Percentiles rank a stretch among this genome's conserved stretches.
phyloP scores from a whole-genome alignment of 2,888 invertebrate genomes.

The Cryptocheilus praepositus region DNA sequence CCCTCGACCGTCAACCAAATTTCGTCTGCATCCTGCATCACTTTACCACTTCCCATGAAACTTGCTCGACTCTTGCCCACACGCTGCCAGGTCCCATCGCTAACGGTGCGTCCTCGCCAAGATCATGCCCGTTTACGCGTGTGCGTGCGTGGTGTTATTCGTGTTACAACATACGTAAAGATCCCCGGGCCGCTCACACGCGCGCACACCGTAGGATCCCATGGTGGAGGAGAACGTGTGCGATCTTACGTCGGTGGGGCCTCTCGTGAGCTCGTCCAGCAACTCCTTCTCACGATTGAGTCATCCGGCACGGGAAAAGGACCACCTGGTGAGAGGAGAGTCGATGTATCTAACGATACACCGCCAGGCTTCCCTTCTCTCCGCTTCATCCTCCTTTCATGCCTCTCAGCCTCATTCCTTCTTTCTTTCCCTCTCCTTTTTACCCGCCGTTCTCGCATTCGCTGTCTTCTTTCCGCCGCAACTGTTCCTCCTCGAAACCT shows the following conservation, averaged over 20 bases:
- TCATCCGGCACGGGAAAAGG: constrained; percentile 69
- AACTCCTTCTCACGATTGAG: constrained; percentile 72
- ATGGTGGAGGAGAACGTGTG: neutral
- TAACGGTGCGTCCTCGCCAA: no score
- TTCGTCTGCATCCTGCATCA: no score
- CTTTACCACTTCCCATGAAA: no score
- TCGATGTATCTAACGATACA: constrained; percentile 67
- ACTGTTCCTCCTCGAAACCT: neutral
- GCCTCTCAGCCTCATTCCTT: constrained; percentile 3
- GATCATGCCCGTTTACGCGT: no score
- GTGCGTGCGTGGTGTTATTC: no score
- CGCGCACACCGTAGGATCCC: no score
- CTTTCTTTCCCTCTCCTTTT: constrained; percentile 20
- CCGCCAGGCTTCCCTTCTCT: constrained; percentile 51
- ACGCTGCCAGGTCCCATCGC: no score
- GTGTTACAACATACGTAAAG: no score
- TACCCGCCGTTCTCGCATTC: constrained; percentile 20
- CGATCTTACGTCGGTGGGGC: constrained; percentile 20
- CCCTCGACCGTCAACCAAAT: no score
- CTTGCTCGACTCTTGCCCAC: neutral
- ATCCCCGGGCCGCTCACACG: no score
- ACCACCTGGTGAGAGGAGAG: constrained; percentile 70
- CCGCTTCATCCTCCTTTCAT: constrained; percentile 16
- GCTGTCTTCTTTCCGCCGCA: constrained; percentile 14
- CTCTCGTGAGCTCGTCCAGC: constrained; percentile 58